phyloP scores from a whole-genome alignment of 2,113 vertebrate species.

The Cyanistes caeruleus region DNA sequence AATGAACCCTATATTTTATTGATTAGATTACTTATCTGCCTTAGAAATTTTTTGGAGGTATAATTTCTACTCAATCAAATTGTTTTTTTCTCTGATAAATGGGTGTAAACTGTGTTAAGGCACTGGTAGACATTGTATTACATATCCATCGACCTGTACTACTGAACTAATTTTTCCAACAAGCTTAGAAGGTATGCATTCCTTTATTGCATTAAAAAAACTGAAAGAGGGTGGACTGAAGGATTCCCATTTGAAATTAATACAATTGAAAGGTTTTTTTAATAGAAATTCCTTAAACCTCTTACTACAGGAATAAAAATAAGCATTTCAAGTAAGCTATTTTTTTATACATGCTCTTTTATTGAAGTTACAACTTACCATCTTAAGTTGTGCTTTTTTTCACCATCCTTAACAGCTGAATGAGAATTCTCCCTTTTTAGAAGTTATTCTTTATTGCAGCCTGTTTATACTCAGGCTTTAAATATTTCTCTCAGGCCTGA shows the following conservation, averaged over 20 bases:
- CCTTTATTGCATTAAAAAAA: background rate
- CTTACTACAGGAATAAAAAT: background rate
- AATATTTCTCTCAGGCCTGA: background rate
- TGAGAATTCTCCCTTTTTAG: background rate
- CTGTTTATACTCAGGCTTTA: background rate
- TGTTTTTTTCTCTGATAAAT: background rate
- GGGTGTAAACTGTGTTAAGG: background rate
- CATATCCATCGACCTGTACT: background rate
- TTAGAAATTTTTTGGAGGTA: background rate
- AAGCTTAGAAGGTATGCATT: background rate
- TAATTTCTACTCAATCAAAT: background rate
- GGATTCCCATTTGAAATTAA: background rate
- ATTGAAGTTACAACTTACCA: background rate
- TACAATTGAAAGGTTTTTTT: background rate
- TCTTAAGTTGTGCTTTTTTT: background rate
- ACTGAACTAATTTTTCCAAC: background rate
- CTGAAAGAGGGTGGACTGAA: background rate
- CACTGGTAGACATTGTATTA: background rate
- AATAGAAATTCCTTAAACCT: background rate
- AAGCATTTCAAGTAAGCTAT: background rate
- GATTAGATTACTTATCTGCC: background rate
- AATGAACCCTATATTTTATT: conserved; percentile 44
- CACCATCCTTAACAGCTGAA: background rate
- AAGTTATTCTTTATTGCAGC: background rate
- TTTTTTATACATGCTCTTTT: background rate